Conservation (phyloP, 1,140 invertebrate genomes). For the Drosophila insularis region DNA sequence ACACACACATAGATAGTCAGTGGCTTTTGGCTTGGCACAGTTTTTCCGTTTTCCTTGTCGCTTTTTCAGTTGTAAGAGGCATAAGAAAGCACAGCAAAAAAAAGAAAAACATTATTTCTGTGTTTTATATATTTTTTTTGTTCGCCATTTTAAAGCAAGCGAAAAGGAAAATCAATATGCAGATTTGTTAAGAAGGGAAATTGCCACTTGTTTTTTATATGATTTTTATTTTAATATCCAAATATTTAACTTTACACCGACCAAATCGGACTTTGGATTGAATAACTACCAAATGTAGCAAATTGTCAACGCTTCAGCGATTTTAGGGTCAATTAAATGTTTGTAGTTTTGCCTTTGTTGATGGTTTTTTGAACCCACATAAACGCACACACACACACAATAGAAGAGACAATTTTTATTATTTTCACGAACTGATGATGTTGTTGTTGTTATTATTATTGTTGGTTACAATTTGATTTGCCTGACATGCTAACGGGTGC, state of each 20-base stretch:
- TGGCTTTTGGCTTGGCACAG: slow-evolving; percentile 48
- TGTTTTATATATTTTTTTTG: slow-evolving; percentile 56
- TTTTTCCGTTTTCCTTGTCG: slow-evolving; percentile 38
- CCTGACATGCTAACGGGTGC: slow-evolving; percentile 50
- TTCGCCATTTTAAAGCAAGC: not conserved
- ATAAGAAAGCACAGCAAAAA: slow-evolving; percentile 53
- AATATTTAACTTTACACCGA: not conserved
- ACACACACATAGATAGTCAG: slow-evolving; percentile 24
- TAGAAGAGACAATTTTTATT: slow-evolving; percentile 7
- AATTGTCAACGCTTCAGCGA: slow-evolving; percentile 52
- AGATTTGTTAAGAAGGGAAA: not conserved
- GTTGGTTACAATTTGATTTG: slow-evolving; percentile 50
- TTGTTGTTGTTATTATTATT: slow-evolving; percentile 45
- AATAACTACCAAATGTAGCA: slow-evolving; percentile 12
- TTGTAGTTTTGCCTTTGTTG: slow-evolving; percentile 60
- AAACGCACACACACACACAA: slow-evolving; percentile 32
- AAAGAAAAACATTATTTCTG: slow-evolving; percentile 36
- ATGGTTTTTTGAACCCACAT: not conserved
- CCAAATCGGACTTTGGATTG: not conserved
- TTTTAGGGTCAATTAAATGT: slow-evolving; percentile 77
- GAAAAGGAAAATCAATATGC: slow-evolving; percentile 62
- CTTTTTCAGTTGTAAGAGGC: slow-evolving; percentile 35
- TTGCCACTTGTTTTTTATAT: slow-evolving; percentile 7
- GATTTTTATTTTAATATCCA: no score
- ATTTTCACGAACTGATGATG: slow-evolving; percentile 22